Evolutionary conservation across 2,888 invertebrate genomes (phyloP), one percentile per base, ranked within the genome.

Genomic region (Trachelus troglodyta): DNA sequence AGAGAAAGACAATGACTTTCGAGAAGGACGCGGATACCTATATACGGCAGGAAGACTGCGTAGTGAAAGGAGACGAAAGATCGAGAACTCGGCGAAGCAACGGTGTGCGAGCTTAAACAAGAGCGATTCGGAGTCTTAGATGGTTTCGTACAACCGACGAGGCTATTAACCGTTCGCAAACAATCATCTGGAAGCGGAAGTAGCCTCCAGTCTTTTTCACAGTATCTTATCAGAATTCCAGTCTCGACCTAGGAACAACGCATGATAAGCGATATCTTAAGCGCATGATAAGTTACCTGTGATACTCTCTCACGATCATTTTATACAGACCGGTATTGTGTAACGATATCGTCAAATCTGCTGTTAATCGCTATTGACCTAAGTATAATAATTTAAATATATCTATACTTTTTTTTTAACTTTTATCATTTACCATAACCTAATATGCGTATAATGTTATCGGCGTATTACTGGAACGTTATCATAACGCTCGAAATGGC

Each of bases 131-230:
- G 31, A 9, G 56, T 23, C 56, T 56, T 56, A 23, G 56, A 1
- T 23, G 23, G 56, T 56, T 56, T 15, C 56, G 56, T 56, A 56
- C 9, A 56, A 88, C 89, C 88, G 89, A 84, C 84, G 88, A 87
- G 89, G 87, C 89, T 90, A 90, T 91, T 90, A 91, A 91, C 89
- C 87, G 89, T 90, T 89, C 84, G 88, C 90, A 91, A 91, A 91
- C 90, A 90, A 90, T 91, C 89, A 90, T 90, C 89, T 89, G 87
- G 85, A 89, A 89, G 87, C 89, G 89, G 88, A 90, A 90, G 89
- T 89, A 85, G 87, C 87, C 76, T 56, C 76, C 74, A 56, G 76
- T 73, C 78, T 40, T 74, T 23, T 12, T 12, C 71, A 71, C 31
- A 77, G 75, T 80, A 82, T 86, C 88, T 89, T 89, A 89, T 89